These are phyloP conservation scores for Diplodus puntazzo DNA, from an alignment of 2,797 vertebrate genomes.

Conservation along the genomic window DNA sequence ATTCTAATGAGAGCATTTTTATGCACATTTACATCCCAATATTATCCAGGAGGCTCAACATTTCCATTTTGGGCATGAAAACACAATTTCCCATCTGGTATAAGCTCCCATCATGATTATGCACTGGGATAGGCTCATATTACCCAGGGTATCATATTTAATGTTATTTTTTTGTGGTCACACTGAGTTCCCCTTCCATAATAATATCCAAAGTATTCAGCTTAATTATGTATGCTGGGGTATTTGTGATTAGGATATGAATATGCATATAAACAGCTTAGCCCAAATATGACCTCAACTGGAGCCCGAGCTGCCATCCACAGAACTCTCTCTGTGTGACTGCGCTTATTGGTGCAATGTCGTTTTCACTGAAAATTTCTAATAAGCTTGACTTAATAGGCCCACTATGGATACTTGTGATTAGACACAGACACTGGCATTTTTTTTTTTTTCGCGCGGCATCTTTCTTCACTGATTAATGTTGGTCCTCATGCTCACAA, in stretches of 20 bases:
- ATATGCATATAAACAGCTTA: constrained; percentile 75
- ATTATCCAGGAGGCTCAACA: constrained; percentile 47
- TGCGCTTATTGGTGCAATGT: constrained; percentile 24
- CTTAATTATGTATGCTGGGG: constrained; percentile 65
- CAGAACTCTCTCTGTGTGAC: constrained; percentile 19
- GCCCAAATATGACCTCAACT: constrained; percentile 65
- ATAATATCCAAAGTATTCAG: constrained; percentile 56
- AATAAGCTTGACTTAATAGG: constrained; percentile 47
- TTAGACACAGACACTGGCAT: constrained; percentile 29
- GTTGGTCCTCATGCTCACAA: neutral
- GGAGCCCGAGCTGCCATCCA: constrained; percentile 34
- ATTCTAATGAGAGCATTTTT: constrained; percentile 33
- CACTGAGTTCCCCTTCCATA: constrained; percentile 45
- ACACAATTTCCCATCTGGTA: constrained; percentile 57
- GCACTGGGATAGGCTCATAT: constrained; percentile 39
- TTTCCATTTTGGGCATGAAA: constrained; percentile 52
- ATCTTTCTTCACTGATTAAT: constrained; percentile 28
- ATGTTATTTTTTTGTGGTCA: constrained; percentile 50
- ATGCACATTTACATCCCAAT: constrained; percentile 35
- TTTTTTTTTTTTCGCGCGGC: constrained; percentile 10
- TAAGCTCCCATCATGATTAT: constrained; percentile 51
- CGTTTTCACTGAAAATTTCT: constrained; percentile 36
- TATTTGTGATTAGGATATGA: constrained; percentile 71
- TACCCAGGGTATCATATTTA: constrained; percentile 48
- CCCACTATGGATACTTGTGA: constrained; percentile 37